Conservation (phyloP, 2,113 vertebrate species). For the Leucoraja erinaceus region DNA sequence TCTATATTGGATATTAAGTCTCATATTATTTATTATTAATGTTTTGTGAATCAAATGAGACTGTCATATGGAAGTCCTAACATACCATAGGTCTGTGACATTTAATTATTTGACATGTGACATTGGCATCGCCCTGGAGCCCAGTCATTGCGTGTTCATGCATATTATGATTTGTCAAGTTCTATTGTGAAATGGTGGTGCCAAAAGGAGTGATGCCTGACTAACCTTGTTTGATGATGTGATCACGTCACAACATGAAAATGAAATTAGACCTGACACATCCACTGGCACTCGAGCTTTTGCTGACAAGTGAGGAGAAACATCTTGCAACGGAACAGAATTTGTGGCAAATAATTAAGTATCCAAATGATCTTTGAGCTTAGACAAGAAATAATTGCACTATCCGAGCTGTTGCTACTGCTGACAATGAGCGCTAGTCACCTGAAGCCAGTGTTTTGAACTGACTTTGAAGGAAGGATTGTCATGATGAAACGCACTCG, state of each 20-base stretch:
- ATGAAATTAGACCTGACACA: conserved; percentile 11
- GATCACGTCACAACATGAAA: background rate
- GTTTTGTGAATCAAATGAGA: background rate
- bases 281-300: background rate
- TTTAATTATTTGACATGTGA: conserved; percentile 26
- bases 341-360: conserved; percentile 22
- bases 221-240: conserved; percentile 24
- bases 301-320: background rate
- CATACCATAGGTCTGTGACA: background rate
- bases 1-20: background rate
- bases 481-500: background rate
- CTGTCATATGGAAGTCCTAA: background rate
- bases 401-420: background rate
- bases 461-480: background rate
- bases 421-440: background rate
- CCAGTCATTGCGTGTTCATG: background rate
- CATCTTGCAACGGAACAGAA: background rate
- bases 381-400: background rate
- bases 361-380: background rate
- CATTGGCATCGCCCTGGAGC: conserved; percentile 14
- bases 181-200: conserved; percentile 8
- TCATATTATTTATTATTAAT: background rate
- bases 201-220: conserved; percentile 28
- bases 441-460: background rate
- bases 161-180: conserved; percentile 13